These are phyloP conservation scores for Diplolepis rosae DNA, from an alignment of 2,888 invertebrate species.

Conservation along the genomic window DNA sequence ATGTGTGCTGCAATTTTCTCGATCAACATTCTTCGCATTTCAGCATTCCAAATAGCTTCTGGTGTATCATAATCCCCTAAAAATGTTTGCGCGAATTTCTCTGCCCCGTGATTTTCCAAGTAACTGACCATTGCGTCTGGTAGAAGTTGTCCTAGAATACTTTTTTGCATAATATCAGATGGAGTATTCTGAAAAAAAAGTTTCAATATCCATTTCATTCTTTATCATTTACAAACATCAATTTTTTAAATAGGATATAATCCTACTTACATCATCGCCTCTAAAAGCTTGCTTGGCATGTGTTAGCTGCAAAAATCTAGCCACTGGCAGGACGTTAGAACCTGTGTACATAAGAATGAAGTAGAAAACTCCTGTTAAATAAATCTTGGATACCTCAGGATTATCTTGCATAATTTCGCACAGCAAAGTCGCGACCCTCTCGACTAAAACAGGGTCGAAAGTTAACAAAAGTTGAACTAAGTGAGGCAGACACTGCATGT, in stretches of 20 bases:
- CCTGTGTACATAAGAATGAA: conserved; percentile 99
- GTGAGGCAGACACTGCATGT: conserved; percentile 92
- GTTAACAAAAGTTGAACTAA: conserved; percentile 96
- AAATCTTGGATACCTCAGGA: conserved; percentile 94
- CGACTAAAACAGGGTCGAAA: conserved; percentile 97
- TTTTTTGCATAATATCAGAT: conserved; percentile 92
- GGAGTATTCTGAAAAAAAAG: conserved; percentile 65
- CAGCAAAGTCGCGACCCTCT: conserved; percentile 93
- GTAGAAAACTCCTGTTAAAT: conserved; percentile 96
- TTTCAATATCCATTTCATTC: conserved; percentile 24
- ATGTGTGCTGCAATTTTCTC: conserved; percentile 98
- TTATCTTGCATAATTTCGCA: conserved; percentile 96
- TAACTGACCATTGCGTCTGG: conserved; percentile 99
- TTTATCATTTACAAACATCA: background rate
- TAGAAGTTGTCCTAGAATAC: conserved; percentile 92
- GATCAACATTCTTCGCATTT: conserved; percentile 97
- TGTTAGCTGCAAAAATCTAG: conserved; percentile 93
- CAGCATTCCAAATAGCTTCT: conserved; percentile 98
- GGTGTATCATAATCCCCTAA: conserved; percentile 99
- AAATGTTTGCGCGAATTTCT: conserved; percentile 98
- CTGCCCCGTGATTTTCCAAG: conserved; percentile 97
- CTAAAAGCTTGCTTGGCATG: conserved; percentile 97
- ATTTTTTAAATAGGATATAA: too few species aligned
- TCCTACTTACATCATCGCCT: conserved; percentile 86
- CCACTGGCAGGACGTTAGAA: conserved; percentile 96